Percentiles rank a stretch among this genome's conserved stretches.
These are phyloP conservation scores for Ceyx cyanopectus DNA, from an alignment of 2,113 vertebrate species.

Conservation along the genomic window DNA sequence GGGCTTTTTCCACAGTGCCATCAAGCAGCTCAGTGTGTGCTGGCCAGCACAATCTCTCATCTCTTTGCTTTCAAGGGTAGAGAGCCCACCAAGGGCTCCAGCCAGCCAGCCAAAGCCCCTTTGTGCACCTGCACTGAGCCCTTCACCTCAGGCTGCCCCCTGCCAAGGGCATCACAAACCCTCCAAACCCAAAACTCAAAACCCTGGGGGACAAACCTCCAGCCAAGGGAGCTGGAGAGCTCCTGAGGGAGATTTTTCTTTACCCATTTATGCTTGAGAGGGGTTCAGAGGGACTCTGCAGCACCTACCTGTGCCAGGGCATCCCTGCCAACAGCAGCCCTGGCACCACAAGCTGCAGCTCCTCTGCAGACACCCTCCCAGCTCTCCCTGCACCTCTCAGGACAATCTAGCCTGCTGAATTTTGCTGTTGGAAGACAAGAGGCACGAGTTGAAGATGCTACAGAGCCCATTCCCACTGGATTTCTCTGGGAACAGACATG, in stretches of 20 bases:
- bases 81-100: background rate
- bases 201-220: rapidly evolving
- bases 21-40: background rate
- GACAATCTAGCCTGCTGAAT: background rate
- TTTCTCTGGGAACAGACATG: background rate
- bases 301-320: rapidly evolving
- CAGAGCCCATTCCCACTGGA: background rate
- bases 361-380: background rate
- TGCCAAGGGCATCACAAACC: background rate
- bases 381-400: background rate
- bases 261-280: too few relatives aligned
- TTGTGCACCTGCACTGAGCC: background rate
- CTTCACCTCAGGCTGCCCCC: background rate
- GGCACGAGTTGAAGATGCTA: background rate
- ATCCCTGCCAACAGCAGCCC: background rate
- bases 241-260: background rate
- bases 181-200: background rate
- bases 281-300: background rate
- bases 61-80: background rate
- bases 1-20: background rate
- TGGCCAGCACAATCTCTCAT: background rate
- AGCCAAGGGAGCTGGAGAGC: background rate
- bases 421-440: background rate
- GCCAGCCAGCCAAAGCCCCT: background rate
- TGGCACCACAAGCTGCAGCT: background rate